Conservation (phyloP, 2,797 vertebrate species). For the Vespertilio murinus region DNA sequence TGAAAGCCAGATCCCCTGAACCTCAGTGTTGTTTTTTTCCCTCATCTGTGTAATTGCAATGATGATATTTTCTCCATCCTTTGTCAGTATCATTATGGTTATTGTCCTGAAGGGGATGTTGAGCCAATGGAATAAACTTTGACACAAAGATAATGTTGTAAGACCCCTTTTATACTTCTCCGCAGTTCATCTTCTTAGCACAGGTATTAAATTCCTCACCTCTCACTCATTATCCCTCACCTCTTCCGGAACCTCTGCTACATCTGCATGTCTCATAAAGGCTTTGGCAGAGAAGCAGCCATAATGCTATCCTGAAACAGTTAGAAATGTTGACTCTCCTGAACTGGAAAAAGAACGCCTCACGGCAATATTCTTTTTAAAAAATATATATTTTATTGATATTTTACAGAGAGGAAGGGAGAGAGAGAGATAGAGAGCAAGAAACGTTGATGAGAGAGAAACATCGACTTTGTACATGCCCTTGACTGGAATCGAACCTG, state of each 20-base stretch:
- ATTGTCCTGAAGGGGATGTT: not conserved
- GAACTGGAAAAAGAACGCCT: not conserved
- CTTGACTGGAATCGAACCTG: too few relatives aligned
- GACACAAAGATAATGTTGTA: not conserved
- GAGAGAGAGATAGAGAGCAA: too few relatives aligned
- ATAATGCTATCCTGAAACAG: not conserved
- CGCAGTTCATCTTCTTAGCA: not conserved
- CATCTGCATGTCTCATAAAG: not conserved
- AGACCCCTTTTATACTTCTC: not conserved
- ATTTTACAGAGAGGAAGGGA: too few relatives aligned
- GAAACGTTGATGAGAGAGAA: too few relatives aligned
- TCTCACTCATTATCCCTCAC: not conserved
- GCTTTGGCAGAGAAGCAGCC: not conserved
- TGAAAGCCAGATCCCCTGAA: not conserved
- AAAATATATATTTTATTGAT: too few relatives aligned
- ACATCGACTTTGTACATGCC: too few relatives aligned
- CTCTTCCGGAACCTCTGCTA: not conserved
- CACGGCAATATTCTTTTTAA: not conserved
- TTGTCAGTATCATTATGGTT: not conserved
- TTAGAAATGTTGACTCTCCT: not conserved
- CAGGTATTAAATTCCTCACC: not conserved
- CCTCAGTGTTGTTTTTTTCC: not conserved
- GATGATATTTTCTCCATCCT: not conserved
- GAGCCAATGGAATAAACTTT: not conserved
- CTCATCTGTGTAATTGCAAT: not conserved